These are phyloP conservation scores for Elysia chlorotica DNA, from an alignment of 1,140 invertebrate genomes.

Conservation along the genomic window DNA sequence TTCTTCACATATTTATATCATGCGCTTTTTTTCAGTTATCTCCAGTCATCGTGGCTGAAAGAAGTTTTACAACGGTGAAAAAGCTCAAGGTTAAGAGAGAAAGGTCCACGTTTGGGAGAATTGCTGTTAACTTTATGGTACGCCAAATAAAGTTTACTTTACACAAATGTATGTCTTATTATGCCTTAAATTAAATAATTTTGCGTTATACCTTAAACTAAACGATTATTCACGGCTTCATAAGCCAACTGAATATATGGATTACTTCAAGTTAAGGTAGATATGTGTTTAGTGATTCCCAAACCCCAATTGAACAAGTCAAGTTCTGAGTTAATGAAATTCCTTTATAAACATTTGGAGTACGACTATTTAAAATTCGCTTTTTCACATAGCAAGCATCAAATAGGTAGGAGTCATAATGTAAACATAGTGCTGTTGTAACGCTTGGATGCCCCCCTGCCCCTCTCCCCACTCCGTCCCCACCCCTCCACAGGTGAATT, in stretches of 20 bases:
- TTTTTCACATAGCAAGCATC: not conserved
- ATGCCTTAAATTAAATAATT: not conserved
- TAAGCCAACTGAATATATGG: not conserved
- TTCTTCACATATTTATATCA: not conserved
- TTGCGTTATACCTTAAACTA: not conserved
- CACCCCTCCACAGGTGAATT: constrained; percentile 42
- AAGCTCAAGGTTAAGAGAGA: constrained; percentile 34
- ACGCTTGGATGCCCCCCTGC: too few relatives aligned
- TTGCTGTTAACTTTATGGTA: constrained; percentile 38
- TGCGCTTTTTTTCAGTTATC: constrained; percentile 28
- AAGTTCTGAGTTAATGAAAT: not conserved
- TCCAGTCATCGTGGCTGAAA: constrained; percentile 35
- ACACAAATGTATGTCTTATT: constrained; percentile 22
- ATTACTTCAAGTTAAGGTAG: not conserved
- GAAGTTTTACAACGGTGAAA: constrained; percentile 28
- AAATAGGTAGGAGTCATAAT: not conserved
- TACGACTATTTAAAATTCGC: not conserved
- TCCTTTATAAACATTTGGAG: not conserved
- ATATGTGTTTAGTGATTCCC: not conserved
- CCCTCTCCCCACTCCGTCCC: too few relatives aligned
- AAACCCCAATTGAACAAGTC: not conserved
- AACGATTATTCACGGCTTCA: not conserved
- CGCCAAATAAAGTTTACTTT: not conserved
- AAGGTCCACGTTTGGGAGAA: constrained; percentile 32
- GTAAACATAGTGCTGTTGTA: not conserved